Evolutionary conservation across 2,797 vertebrate genomes (phyloP), one percentile per base, ranked within the genome.

Genomic region (Saxicola maurus): DNA sequence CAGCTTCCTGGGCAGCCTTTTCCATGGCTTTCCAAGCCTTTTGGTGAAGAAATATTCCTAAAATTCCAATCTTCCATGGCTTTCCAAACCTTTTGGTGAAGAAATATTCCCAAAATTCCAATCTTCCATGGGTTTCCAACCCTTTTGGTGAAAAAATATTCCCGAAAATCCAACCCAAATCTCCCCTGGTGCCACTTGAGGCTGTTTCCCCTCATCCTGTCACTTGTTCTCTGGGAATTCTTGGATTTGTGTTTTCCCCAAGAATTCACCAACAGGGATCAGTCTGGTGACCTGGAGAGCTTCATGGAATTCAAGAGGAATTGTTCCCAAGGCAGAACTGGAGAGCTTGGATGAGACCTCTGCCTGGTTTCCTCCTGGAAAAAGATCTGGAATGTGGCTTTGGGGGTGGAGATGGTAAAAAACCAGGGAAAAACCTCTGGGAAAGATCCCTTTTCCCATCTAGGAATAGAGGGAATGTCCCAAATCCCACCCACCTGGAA

Each of bases 141-240:
- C 19, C 7, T 71, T 35, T 24, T 7, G 19, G 25, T 30, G 52
- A 24, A 18, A 14, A 13, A 69, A 35, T 13, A 35, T 45, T 35
- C 52, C 52, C 0, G 1, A 56, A 56, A 38, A 37, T 20, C 69
- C 55, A 25, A 19, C 15, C 27, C 1, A 0, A 7, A 24, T 23
- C 13, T 57, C 31, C 20, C 18, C 31, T 18, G 20, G 9, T 6
- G 27, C 20, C 13, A 15, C 20, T n/a, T 18, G 42, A 46, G 21
- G 53, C 31, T 2, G 0, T n/a, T 57, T n/a, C 31, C 31, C 42
- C 9, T 57, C 31, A 15, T n/a, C 20, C 42, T 8, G 1, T 7
- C 40, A 0, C 9, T 23, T 11, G 11, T 72, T 46, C 19, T 12
- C 15, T 11, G 31, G 31, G 52, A 46, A 35, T 72, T 37, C 15